Evolutionary conservation across 2,888 invertebrate species (phyloP), one percentile per base, ranked within the genome.

Genomic region (Himalopsyche japonica): DNA sequence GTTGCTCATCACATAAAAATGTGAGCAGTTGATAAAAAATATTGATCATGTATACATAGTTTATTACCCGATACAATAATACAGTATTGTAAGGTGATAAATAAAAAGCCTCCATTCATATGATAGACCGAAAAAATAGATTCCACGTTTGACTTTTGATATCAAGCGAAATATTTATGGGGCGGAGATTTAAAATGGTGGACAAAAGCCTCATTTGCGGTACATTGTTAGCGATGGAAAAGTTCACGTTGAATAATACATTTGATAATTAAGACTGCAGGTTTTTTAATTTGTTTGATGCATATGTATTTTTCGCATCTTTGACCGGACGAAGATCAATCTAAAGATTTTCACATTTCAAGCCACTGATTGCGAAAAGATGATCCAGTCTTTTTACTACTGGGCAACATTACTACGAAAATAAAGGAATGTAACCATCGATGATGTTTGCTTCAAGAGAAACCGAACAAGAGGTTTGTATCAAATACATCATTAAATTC

Each of bases 391-490:
- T 20, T 57, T 57, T 57, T 57, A 57, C 20, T 57, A 57, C 57
- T 57, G 57, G 43, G 43, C 43, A 43, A 3, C 4, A 24, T 57
- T 20, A 6, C 57, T 20, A 57, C 57, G 57, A 57, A 57, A 57
- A 57, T 24, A 20, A n/a, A 47, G 82, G 82, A 82, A 82, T 82
- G 77, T 82, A 48, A 82, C 77, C 32, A 49, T 82, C 77, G 48
- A 82, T 82, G 77, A 82, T 77, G 76, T 48, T 82, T 82, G 49
- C 49, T 20, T 49, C 49, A 49, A n/a, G n/a, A n/a, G n/a, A n/a
- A n/a, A n/a, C n/a, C n/a, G n/a, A n/a, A n/a, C n/a, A n/a, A n/a
- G n/a, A n/a, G n/a, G n/a, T n/a, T n/a, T n/a, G n/a, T n/a, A n/a
- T n/a, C n/a, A n/a, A n/a, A n/a, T n/a, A n/a, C n/a, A n/a, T n/a